These are phyloP conservation scores for Lophius piscatorius DNA, from an alignment of 2,113 vertebrate species.

Conservation along the genomic window DNA sequence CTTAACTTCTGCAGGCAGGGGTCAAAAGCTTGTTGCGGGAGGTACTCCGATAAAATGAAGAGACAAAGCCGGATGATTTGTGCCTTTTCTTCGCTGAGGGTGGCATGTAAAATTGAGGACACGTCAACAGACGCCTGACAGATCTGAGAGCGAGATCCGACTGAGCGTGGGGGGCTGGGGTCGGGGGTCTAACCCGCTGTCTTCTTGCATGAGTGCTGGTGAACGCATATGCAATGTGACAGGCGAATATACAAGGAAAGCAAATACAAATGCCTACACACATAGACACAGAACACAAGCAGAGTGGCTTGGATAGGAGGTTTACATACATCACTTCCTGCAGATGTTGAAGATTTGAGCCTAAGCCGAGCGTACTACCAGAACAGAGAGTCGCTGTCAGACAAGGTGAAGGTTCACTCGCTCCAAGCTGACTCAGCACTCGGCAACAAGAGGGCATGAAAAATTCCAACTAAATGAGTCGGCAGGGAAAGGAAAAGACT, in stretches of 20 bases:
- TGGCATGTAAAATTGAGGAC: slow-evolving; percentile 50
- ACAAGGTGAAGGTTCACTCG: slow-evolving; percentile 41
- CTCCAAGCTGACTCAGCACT: slow-evolving; percentile 43
- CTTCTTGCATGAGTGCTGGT: slow-evolving; percentile 52
- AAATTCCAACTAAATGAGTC: slow-evolving; percentile 31
- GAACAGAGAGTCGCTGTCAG: slow-evolving; percentile 52
- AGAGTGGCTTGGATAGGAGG: slow-evolving; percentile 9
- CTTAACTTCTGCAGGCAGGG: slow-evolving; percentile 37
- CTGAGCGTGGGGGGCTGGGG: slow-evolving; percentile 37
- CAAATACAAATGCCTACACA: slow-evolving; percentile 9
- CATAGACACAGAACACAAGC: slow-evolving; percentile 24
- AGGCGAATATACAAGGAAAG: slow-evolving; percentile 30
- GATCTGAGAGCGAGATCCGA: slow-evolving; percentile 55
- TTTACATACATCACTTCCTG: slow-evolving; percentile 27
- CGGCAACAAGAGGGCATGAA: not conserved
- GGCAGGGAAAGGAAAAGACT: too few relatives aligned
- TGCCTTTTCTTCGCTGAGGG: slow-evolving; percentile 37
- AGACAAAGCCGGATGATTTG: slow-evolving; percentile 40
- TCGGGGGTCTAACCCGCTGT: slow-evolving; percentile 44
- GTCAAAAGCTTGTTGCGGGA: slow-evolving; percentile 25
- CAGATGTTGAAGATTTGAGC: slow-evolving; percentile 23
- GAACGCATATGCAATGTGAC: slow-evolving; percentile 41
- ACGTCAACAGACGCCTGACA: slow-evolving; percentile 54
- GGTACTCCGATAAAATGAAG: not conserved
- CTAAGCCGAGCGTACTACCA: slow-evolving; percentile 40